These are phyloP conservation scores for Hydraecia micacea DNA, from an alignment of 2,888 invertebrate genomes.

Conservation along the genomic window DNA sequence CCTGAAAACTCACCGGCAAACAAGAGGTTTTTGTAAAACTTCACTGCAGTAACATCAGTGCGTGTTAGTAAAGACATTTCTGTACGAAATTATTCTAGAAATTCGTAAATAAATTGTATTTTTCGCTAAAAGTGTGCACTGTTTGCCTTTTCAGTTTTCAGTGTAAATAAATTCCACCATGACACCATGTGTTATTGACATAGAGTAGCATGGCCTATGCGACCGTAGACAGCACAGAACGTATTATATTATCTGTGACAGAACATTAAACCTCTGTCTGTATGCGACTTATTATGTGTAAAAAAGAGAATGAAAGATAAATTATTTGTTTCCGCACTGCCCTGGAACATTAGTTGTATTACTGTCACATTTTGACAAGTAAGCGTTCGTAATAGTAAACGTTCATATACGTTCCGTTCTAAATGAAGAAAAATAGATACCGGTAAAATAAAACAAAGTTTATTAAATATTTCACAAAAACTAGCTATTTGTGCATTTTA, in stretches of 20 bases:
- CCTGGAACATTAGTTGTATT: not conserved
- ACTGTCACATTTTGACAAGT: constrained; percentile 6
- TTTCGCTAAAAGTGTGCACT: not conserved
- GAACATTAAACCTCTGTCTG: too few species aligned
- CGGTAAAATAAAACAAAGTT: not conserved
- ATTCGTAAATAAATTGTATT: not conserved
- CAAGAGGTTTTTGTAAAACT: constrained; percentile 80
- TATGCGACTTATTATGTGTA: not conserved
- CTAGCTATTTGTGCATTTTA: too few species aligned
- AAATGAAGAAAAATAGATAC: not conserved
- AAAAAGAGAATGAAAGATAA: not conserved
- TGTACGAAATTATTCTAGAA: not conserved
- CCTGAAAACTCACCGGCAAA: constrained; percentile 84
- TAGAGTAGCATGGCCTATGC: not conserved
- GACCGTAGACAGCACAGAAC: too few species aligned
- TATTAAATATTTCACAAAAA: not conserved
- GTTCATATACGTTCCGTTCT: not conserved
- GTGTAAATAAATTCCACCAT: not conserved
- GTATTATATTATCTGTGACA: too few species aligned
- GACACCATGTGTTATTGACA: constrained; percentile 34
- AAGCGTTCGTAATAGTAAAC: too few species aligned
- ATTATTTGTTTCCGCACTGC: not conserved
- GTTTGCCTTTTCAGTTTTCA: not conserved
- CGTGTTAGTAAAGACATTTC: constrained; percentile 69
- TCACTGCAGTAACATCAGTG: constrained; percentile 89